These are phyloP conservation scores for Baccha elongata DNA, from an alignment of 2,888 invertebrate genomes.

Conservation along the genomic window DNA sequence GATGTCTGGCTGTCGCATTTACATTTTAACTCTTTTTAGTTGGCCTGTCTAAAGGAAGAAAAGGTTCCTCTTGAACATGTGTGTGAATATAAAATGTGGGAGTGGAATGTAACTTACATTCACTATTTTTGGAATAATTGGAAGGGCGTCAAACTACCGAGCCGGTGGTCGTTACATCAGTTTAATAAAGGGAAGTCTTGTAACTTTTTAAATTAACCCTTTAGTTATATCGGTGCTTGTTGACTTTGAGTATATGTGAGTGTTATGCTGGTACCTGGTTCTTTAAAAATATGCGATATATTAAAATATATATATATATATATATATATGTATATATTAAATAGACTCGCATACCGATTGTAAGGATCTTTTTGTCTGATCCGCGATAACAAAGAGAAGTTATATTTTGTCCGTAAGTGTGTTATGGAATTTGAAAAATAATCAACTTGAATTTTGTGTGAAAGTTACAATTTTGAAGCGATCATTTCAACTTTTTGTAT, in stretches of 20 bases:
- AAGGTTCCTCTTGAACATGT: neutral
- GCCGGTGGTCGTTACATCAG: slow-evolving; percentile 62
- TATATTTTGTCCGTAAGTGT: too few species aligned
- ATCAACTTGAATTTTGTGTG: too few species aligned
- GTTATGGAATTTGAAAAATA: too few species aligned
- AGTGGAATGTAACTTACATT: slow-evolving; percentile 27
- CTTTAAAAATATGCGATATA: too few species aligned
- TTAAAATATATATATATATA: too few species aligned
- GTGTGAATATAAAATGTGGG: neutral
- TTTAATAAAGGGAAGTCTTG: slow-evolving; percentile 26
- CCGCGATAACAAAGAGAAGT: too few species aligned
- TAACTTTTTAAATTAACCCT: slow-evolving; percentile 25
- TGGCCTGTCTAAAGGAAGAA: neutral
- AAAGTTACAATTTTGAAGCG: too few species aligned
- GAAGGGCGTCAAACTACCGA: slow-evolving; percentile 63
- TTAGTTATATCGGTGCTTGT: neutral
- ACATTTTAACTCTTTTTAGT: slow-evolving; percentile 28
- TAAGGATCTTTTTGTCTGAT: too few species aligned
- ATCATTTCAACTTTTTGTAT: too few species aligned
- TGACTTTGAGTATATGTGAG: neutral
- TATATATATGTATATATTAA: too few species aligned
- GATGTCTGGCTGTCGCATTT: slow-evolving; percentile 34
- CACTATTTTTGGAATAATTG: slow-evolving; percentile 59
- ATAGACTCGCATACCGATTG: too few species aligned
- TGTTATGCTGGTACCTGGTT: too few species aligned